These are phyloP conservation scores for Caenorhabditis elegans DNA, from an alignment of 1,140 invertebrate genomes.

Conservation along the genomic window WBcel235 BX284606.5:5815001-5815500, in stretches of 20 bases:
- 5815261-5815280: conserved; percentile 16
- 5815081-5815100: neutral
- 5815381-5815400: neutral
- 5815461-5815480: conserved; percentile 18
- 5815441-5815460: conserved; percentile 32
- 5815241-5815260: conserved; percentile 30
- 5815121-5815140: conserved; percentile 5
- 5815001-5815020: neutral
- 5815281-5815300: neutral
- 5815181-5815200: neutral
- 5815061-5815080: neutral
- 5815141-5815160: neutral
- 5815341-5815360: neutral
- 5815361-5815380: neutral
- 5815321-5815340: neutral
- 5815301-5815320: neutral
- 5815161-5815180: neutral
- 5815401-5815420: neutral
- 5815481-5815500: conserved; percentile 18
- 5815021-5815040: conserved; percentile 10
- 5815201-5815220: conserved; percentile 6
- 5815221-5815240: conserved; percentile 29
- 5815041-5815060: neutral
- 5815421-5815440: conserved; percentile 23
- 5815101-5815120: neutral